A percentile compares a stretch with the other conserved stretches of the same genome.
Conservation (phyloP, 2,797 vertebrate genomes). For the Rhinella marina region DNA sequence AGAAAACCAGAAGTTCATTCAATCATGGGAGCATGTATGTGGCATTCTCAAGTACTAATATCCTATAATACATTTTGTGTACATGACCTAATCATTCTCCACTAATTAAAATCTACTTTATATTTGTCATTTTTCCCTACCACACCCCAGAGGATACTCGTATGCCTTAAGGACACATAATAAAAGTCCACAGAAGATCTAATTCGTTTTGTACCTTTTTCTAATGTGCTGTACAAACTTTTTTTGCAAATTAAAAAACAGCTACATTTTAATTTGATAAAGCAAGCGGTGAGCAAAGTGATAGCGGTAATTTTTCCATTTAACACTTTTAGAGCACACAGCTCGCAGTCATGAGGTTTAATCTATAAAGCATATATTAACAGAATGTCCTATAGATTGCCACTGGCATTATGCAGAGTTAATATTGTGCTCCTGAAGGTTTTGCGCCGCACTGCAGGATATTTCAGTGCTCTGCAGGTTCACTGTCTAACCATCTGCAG, state of each 20-base stretch:
- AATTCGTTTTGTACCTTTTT: no score
- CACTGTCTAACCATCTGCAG: neutral
- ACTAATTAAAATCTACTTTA: no score
- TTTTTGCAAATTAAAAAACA: neutral
- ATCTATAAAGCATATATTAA: neutral
- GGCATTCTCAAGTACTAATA: no score
- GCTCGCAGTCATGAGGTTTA: neutral
- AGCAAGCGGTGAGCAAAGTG: neutral
- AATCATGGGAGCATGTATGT: no score
- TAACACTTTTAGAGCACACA: neutral
- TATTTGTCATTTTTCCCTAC: no score
- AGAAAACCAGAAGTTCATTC: no score
- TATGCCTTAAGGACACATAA: no score
- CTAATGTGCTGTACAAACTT: no score
- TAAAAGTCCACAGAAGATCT: no score
- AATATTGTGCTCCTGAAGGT: slow-evolving; percentile 1
- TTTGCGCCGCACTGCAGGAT: neutral
- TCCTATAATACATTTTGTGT: neutral
- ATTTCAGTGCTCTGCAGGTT: slow-evolving; percentile 13
- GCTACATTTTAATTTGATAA: neutral
- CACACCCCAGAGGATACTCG: no score
- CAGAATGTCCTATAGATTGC: neutral
- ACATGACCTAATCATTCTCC: no score
- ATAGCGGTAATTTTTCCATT: neutral
- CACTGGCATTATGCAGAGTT: neutral